phyloP scores from a whole-genome alignment of 2,888 invertebrate genomes.

The Panorpa germanica region DNA sequence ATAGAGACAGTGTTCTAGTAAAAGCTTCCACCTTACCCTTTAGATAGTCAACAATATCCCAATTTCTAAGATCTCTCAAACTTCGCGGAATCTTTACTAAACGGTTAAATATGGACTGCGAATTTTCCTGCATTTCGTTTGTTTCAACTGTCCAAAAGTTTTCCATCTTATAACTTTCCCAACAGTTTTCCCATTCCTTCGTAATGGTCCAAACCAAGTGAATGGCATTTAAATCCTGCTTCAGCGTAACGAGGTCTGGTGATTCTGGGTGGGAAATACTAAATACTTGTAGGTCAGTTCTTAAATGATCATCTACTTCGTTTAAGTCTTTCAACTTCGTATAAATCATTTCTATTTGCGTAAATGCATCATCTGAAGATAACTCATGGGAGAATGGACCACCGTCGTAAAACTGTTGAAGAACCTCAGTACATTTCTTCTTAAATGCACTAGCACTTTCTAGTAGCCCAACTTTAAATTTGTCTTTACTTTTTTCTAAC shows the following conservation, averaged over 20 bases:
- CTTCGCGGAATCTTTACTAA: constrained; percentile 47
- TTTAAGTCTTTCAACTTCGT: constrained; percentile 34
- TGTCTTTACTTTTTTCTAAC: constrained; percentile 52
- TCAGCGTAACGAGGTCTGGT: constrained; percentile 39
- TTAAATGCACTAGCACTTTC: constrained; percentile 54
- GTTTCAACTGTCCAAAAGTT: constrained; percentile 65
- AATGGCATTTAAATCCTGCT: constrained; percentile 48
- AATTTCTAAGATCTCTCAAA: constrained; percentile 47
- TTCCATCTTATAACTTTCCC: constrained; percentile 59
- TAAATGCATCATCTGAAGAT: constrained; percentile 41
- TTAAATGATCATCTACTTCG: constrained; percentile 43
- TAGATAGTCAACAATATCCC: constrained; percentile 59
- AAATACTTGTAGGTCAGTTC: constrained; percentile 54
- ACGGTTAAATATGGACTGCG: constrained; percentile 39
- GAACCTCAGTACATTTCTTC: no score
- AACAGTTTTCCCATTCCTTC: constrained; percentile 61
- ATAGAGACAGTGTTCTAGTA: constrained; percentile 59
- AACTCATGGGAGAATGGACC: no score
- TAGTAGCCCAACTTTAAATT: constrained; percentile 48
- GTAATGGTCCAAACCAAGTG: constrained; percentile 66
- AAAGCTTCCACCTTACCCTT: constrained; percentile 60
- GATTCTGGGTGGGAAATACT: constrained; percentile 58
- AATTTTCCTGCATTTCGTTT: constrained; percentile 56
- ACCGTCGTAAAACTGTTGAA: no score
- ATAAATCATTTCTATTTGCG: constrained; percentile 32